Evolutionary conservation across 2,888 invertebrate genomes (phyloP), one percentile per base, ranked within the genome.

Genomic region (Drosophila villosipedis): DNA sequence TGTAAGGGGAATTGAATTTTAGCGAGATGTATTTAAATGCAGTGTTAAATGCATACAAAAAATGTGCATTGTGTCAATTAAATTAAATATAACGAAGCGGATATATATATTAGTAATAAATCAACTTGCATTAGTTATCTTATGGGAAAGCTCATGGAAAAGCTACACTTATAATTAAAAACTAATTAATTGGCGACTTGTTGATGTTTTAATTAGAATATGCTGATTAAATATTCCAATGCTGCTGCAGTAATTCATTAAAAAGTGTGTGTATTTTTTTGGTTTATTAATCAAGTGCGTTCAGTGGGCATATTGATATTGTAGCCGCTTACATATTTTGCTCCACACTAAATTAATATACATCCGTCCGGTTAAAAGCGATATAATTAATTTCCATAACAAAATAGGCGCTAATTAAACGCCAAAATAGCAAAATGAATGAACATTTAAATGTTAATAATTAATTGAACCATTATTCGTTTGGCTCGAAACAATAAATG

Each of bases 371-470:
- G 39, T 47, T 64, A 49, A 78, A 69, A 68, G 68, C 52, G 53
- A 72, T 70, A 73, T 71, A 84, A 89, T 89, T 83, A 84, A 86
- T 86, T 86, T 86, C 64, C 79, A 78, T 76, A 81, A 68, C 79
- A 83, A 65, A 80, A 81, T 68, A 59, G 61, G 55, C 61, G 84
- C 79, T 84, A 80, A 89, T 89, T 81, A 73, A 80, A 72, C 75
- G 71, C 52, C 68, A 53, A 83, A 82, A 68, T 68, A 50, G 61
- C 67, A 43, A 49, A 55, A 50, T 49, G 41, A 75, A 81, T 80
- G 78, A 54, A 71, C 86, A 78, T 79, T 80, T 86, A 65, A 75
- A 86, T 83, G 79, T 77, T 72, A 74, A 83, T 85, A 75, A 85
- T 85, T 85, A 63, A 81, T 77, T 69, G 59, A 33, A 25, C 14